These are phyloP conservation scores for Nomada hirtipes DNA, from an alignment of 2,888 invertebrate genomes.

Conservation along the genomic window DNA sequence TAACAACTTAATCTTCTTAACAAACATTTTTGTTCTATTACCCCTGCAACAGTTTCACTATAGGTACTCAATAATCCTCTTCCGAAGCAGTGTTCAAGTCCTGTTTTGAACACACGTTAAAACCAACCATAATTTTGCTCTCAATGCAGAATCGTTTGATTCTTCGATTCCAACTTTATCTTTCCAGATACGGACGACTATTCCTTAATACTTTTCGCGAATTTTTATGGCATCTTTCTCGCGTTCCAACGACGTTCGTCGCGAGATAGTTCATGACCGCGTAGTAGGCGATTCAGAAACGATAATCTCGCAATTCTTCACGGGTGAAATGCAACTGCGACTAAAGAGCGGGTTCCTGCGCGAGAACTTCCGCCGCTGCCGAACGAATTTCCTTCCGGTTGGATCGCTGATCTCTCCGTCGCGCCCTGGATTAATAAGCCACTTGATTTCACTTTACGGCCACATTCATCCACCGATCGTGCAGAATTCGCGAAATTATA, in stretches of 20 bases:
- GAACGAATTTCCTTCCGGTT: slow-evolving; percentile 56
- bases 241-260: slow-evolving; percentile 17
- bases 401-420: slow-evolving; percentile 36
- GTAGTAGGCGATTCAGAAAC: slow-evolving; percentile 20
- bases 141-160: not conserved
- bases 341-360: slow-evolving; percentile 3
- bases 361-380: slow-evolving; percentile 20
- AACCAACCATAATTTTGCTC: not conserved
- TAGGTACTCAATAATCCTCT: no score
- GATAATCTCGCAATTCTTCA: slow-evolving; percentile 50
- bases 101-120: no score
- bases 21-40: no score
- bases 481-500: slow-evolving; percentile 26
- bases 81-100: no score
- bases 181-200: not conserved
- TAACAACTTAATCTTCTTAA: no score
- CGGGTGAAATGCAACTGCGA: slow-evolving; percentile 30
- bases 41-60: no score
- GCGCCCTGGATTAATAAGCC: slow-evolving; percentile 58
- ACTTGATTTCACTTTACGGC: slow-evolving; percentile 53
- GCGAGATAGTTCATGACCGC: not conserved
- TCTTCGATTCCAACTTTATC: not conserved
- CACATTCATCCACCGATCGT: slow-evolving; percentile 13
- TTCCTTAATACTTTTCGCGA: slow-evolving; percentile 1
- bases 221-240: slow-evolving; percentile 27